Percentiles rank a stretch among this genome's conserved stretches.
Conservation (phyloP, 2,113 vertebrate genomes). For the Dasypus novemcinctus region DNA sequence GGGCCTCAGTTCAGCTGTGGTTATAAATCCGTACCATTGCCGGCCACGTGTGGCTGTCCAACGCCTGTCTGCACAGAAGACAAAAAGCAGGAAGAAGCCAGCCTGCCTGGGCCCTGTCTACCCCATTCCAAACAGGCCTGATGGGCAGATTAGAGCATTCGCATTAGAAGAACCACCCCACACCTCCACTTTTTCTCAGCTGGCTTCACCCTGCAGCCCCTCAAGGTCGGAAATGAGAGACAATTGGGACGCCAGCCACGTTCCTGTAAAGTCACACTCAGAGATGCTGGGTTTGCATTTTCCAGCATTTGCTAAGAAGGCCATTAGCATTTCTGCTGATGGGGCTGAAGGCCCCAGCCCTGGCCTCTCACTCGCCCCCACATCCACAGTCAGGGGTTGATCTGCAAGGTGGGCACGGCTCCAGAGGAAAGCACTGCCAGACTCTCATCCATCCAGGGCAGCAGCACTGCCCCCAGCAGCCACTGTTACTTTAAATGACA, state of each 20-base stretch:
- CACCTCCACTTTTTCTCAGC: neutral
- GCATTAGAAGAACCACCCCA: neutral
- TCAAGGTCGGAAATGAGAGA: neutral
- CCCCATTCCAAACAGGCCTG: neutral
- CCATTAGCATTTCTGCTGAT: slow-evolving; percentile 74
- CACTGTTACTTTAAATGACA: neutral
- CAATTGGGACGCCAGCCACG: neutral
- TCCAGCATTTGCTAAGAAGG: slow-evolving; percentile 7
- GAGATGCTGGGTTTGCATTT: slow-evolving; percentile 55
- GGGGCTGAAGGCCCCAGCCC: slow-evolving; percentile 25
- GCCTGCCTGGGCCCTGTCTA: neutral
- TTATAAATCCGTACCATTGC: neutral
- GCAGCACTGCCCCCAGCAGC: neutral
- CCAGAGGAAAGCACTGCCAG: slow-evolving; percentile 30
- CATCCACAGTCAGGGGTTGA: neutral
- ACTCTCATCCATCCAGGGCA: neutral
- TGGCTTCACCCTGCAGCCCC: neutral
- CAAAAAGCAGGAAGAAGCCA: slow-evolving; percentile 10
- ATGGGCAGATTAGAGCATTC: neutral
- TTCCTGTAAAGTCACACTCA: neutral
- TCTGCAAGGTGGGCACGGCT: neutral
- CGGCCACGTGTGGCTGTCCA: neutral
- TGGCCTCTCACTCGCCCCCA: slow-evolving; percentile 31
- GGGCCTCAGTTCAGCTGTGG: neutral
- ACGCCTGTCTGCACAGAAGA: neutral